Percentiles rank a stretch among this genome's conserved stretches.
Conservation (phyloP, 2,888 invertebrate genomes). For the Seira musarum region DNA sequence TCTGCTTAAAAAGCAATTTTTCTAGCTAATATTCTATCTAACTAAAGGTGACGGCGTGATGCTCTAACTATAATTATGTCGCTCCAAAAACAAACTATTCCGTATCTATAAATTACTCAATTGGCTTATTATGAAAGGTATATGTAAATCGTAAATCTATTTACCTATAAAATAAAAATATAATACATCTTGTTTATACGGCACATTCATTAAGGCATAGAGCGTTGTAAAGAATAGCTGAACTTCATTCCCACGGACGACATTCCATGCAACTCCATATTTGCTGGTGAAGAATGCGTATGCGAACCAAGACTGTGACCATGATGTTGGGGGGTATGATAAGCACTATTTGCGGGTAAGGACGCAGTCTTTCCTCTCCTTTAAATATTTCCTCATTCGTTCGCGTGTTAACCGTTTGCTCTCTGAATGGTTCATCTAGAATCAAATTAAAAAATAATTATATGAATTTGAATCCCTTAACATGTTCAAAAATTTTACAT, state of each 20-base stretch:
- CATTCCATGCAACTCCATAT: constrained; percentile 45
- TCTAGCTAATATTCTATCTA: too few relatives aligned
- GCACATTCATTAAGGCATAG: constrained; percentile 51
- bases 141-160: too few relatives aligned
- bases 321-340: constrained; percentile 34
- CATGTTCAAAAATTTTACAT: too few relatives aligned
- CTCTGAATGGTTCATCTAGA: constrained; percentile 51
- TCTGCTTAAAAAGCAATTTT: too few relatives aligned
- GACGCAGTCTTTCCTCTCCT: constrained; percentile 6
- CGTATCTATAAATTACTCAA: too few relatives aligned
- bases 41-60: too few relatives aligned
- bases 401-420: constrained; percentile 71
- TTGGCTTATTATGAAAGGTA: too few relatives aligned
- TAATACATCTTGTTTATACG: too few relatives aligned
- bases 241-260: constrained; percentile 49
- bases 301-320: constrained; percentile 27
- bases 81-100: too few relatives aligned
- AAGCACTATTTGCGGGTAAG: constrained; percentile 15
- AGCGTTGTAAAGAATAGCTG: constrained; percentile 48
- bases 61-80: too few relatives aligned
- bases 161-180: too few relatives aligned
- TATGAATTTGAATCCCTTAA: too few relatives aligned
- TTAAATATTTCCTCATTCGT: constrained; percentile 72
- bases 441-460: constrained; percentile 17
- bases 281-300: constrained; percentile 34